Evolutionary conservation across 2,797 vertebrate genomes (phyloP).

Genomic region (Chelmon rostratus): DNA sequence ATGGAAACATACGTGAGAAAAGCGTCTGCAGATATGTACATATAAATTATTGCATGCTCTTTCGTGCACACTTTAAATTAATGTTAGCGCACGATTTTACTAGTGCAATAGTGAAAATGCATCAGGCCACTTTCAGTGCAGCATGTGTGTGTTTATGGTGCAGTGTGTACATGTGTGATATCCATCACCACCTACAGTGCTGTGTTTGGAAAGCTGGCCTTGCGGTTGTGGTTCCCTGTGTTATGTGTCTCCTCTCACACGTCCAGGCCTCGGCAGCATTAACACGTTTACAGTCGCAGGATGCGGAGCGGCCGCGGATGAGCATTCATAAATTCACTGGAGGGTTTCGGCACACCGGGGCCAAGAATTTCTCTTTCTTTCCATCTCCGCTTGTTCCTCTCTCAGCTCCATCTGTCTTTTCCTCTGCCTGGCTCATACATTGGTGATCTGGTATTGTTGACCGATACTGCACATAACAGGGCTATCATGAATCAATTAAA

Average conservation of each 20-base stretch:
- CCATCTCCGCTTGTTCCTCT: conserved; percentile 51
- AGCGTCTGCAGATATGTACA: conserved; percentile 25
- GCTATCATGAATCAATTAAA: neutral
- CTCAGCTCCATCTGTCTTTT: conserved; percentile 38
- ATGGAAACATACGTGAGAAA: conserved; percentile 13
- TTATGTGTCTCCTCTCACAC: conserved; percentile 59
- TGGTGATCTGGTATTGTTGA: neutral
- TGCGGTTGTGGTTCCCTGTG: conserved; percentile 54
- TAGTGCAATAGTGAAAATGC: conserved; percentile 6
- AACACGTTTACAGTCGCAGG: conserved; percentile 68
- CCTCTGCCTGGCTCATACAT: conserved; percentile 24
- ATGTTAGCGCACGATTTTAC: conserved; percentile 14
- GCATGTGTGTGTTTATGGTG: conserved; percentile 43
- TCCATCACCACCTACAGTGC: conserved; percentile 67
- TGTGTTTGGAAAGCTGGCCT: conserved; percentile 71
- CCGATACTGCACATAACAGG: neutral
- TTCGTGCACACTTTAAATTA: conserved; percentile 3
- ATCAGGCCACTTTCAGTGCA: neutral
- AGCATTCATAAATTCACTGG: conserved; percentile 73
- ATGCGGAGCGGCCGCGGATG: conserved; percentile 57
- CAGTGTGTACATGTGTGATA: conserved; percentile 65
- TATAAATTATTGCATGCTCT: conserved; percentile 1
- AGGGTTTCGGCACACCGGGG: conserved; percentile 46
- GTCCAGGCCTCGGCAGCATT: conserved; percentile 55
- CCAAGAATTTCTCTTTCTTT: conserved; percentile 68